Conservation (phyloP, 2,113 vertebrate genomes). For the Megaceryle maxima region DNA sequence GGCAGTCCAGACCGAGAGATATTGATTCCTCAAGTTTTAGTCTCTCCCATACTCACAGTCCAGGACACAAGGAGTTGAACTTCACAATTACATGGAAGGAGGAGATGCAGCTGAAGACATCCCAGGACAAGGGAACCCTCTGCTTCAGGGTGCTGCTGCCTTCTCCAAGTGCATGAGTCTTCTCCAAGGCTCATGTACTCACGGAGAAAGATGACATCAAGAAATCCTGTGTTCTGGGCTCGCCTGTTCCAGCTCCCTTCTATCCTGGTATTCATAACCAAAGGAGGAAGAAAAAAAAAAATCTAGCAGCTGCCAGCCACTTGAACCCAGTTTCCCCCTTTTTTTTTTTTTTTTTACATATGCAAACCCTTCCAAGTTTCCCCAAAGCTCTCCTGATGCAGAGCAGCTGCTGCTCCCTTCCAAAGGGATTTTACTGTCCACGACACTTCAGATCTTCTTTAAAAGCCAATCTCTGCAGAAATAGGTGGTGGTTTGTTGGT, state of each 20-base stretch:
- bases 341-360: not conserved
- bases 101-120: not conserved
- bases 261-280: not conserved
- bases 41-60: not conserved
- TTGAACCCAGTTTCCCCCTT: not conserved
- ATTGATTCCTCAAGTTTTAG: not conserved
- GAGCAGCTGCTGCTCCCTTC: not conserved
- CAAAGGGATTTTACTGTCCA: not conserved
- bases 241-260: not conserved
- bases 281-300: not conserved
- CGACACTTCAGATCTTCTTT: not conserved
- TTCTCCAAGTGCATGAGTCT: too few species aligned
- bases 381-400: not conserved
- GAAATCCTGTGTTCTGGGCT: not conserved
- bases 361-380: not conserved
- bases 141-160: not conserved
- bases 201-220: not conserved
- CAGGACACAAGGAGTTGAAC: not conserved
- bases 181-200: not conserved
- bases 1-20: not conserved
- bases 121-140: not conserved
- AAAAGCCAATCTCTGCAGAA: not conserved
- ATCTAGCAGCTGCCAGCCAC: not conserved
- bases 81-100: rapidly evolving
- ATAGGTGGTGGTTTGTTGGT: not conserved